Base-by-base conservation (phyloP, 2,888 invertebrate genomes). In the Drosophila meridiana region DNA sequence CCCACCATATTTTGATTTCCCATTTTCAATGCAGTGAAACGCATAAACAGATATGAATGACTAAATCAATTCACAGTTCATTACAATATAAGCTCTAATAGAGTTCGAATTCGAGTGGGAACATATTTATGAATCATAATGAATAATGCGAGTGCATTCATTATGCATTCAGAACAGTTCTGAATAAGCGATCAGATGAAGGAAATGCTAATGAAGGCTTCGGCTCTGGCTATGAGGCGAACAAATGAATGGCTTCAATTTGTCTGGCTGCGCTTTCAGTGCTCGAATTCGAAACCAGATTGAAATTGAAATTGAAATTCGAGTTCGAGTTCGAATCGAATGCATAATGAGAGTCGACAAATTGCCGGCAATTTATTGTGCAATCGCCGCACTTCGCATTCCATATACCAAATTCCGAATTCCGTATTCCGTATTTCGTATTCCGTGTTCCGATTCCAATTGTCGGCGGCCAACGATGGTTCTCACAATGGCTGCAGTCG, bases 401-500 rank as follows among this genome's bases (percentile, higher is more conserved):
- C 43, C 70, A 32, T 48, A 50, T 32, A 28, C n/a, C 59, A 40
- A n/a, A 48, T 58, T 34, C 59, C 38, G 34, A 2, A 53, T 38
- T 40, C 42, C 59, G 4, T 42, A 62, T 79, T 63, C 53, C 64
- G 3, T 48, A 59, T 79, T 60, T 50, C 64, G 30, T 57, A 38
- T 74, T 43, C 58, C 62, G 55, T 48, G 43, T 58, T 69, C 83
- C 83, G 57, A 56, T 47, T 47, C 30, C 40, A 28, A 38, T 42
- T 57, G 58, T 57, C 53, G 67, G 45, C 40, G 7, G 40, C 40
- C 14, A 42, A 42, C 50, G 67, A 32, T 52, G 59, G 86, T 87
- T 82, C 82, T 87, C 82, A 87, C 86, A 76, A 64, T 82, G 82
- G 76, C 86, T 36, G 47, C 76, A 85, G 59, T 75, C 53, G 68